Conservation (phyloP, 2,113 vertebrate species). For the Polypterus bichir region DNA sequence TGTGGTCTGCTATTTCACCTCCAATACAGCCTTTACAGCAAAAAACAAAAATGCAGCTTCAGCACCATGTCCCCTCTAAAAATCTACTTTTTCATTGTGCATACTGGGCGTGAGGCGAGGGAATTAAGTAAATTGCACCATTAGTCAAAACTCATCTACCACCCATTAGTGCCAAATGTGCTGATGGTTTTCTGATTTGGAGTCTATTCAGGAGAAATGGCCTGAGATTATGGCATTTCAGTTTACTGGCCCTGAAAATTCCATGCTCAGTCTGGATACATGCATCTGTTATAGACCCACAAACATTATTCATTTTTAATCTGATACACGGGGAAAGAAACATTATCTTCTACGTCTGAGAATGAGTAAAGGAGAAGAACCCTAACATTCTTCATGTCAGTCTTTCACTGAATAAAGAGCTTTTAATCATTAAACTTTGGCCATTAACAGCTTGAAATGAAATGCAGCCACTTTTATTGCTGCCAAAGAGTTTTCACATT, state of each 20-base stretch:
- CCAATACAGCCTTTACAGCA: conserved; percentile 5
- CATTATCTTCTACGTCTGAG: neutral
- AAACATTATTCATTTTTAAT: neutral
- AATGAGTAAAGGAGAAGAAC: neutral
- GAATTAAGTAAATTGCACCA: conserved; percentile 15
- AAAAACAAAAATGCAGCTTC: conserved; percentile 2
- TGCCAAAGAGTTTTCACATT: neutral
- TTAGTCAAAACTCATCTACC: conserved; percentile 11
- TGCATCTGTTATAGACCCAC: neutral
- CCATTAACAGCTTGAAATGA: conserved; percentile 2
- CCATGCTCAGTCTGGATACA: neutral
- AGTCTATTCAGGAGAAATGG: conserved; percentile 1
- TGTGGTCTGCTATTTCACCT: conserved; percentile 9
- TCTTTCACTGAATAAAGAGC: conserved; percentile 9
- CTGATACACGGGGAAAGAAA: neutral
- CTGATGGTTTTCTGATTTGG: conserved; percentile 9
- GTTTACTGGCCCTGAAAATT: neutral
- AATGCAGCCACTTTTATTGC: conserved; percentile 2
- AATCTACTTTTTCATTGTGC: neutral
- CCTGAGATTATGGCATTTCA: neutral
- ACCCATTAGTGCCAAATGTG: conserved; percentile 3
- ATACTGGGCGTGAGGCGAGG: neutral
- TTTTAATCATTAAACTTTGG: conserved; percentile 9
- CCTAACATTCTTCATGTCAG: neutral
- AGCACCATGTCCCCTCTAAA: neutral